Conservation (phyloP, 2,888 invertebrate genomes). For the Pristionchus exspectatus region DNA sequence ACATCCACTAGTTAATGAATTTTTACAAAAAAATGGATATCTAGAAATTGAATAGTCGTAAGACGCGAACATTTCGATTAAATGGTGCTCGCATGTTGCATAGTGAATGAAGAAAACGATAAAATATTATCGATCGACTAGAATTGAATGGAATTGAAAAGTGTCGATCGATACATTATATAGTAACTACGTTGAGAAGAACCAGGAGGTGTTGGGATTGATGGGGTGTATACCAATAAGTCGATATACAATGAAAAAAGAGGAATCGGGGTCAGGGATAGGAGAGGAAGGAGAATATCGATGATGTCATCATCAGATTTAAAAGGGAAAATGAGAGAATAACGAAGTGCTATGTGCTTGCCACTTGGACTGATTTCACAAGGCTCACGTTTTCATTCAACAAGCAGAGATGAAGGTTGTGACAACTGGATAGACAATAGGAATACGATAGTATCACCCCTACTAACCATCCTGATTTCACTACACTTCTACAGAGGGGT, state of each 20-base stretch:
- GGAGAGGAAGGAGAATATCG: background rate
- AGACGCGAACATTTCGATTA: slow-evolving; percentile 14
- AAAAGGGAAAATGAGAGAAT: background rate
- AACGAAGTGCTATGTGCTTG: background rate
- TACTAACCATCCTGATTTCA: background rate
- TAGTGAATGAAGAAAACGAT: slow-evolving; percentile 32
- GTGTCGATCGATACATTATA: slow-evolving; percentile 38
- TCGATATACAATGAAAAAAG: slow-evolving; percentile 32
- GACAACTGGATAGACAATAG: background rate
- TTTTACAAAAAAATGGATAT: slow-evolving; percentile 5
- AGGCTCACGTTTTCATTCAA: background rate
- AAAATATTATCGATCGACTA: slow-evolving; percentile 36
- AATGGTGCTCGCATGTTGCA: slow-evolving; percentile 39
- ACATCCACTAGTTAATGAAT: background rate
- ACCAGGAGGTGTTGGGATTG: background rate
- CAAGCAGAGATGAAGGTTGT: slow-evolving; percentile 27
- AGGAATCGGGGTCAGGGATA: background rate
- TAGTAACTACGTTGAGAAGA: slow-evolving; percentile 31
- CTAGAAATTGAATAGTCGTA: slow-evolving; percentile 10
- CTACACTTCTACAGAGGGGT: slow-evolving; percentile 4
- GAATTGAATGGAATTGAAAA: background rate
- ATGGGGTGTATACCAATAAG: background rate
- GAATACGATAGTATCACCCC: background rate
- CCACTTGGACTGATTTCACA: slow-evolving; percentile 17
- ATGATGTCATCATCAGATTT: slow-evolving; percentile 21